A percentile compares a stretch with the other conserved stretches of the same genome.
Evolutionary conservation across 2,113 vertebrate species (phyloP).

Genomic region (Anoplopoma fimbria): DNA sequence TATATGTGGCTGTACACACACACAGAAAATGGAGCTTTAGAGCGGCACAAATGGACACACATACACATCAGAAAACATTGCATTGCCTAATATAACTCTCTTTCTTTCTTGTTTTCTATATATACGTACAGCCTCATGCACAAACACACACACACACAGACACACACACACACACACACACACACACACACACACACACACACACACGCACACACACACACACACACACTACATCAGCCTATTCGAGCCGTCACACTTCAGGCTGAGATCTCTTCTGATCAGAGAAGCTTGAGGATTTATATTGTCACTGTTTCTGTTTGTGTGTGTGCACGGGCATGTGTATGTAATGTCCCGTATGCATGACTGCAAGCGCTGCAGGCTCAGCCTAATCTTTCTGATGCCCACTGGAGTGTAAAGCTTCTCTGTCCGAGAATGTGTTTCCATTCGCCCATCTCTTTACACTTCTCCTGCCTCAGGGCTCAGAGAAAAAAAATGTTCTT

Average conservation of each 20-base stretch:
- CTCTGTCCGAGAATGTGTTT: slow-evolving; percentile 60
- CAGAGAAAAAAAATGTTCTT: not conserved
- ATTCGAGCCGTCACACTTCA: slow-evolving; percentile 40
- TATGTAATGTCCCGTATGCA: slow-evolving; percentile 41
- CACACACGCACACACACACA: not conserved
- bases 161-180: not conserved
- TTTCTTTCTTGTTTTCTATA: slow-evolving; percentile 3
- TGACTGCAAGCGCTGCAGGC: slow-evolving; percentile 55
- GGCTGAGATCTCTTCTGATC: slow-evolving; percentile 46
- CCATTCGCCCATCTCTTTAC: slow-evolving; percentile 44
- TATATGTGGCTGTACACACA: slow-evolving; percentile 4
- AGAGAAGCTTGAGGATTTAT: slow-evolving; percentile 36
- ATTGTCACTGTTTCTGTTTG: slow-evolving; percentile 13
- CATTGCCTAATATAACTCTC: not conserved
- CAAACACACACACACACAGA: not conserved
- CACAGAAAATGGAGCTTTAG: not conserved
- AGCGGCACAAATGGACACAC: slow-evolving; percentile 5
- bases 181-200: slow-evolving; percentile 2
- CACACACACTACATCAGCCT: slow-evolving; percentile 7
- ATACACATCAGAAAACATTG: slow-evolving; percentile 1
- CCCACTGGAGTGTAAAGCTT: slow-evolving; percentile 64
- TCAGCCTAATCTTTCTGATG: slow-evolving; percentile 59
- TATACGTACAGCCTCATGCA: not conserved
- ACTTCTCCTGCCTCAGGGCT: slow-evolving; percentile 31
- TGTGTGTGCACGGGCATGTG: slow-evolving; percentile 19